These are phyloP conservation scores for Nowickia ferox DNA, from an alignment of 2,888 invertebrate genomes.

Conservation along the genomic window DNA sequence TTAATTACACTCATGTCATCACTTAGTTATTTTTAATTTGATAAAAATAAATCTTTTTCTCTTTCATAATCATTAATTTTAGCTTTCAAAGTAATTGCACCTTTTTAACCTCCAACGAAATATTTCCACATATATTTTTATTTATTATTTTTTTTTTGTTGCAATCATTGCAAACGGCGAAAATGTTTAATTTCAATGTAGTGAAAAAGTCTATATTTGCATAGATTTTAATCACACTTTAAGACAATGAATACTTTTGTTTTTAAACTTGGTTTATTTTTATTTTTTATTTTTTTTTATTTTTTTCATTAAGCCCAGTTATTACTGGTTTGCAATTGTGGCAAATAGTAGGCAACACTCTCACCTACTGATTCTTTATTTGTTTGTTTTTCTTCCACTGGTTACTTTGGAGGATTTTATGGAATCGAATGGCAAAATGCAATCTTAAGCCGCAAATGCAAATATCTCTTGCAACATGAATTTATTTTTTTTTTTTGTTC, in stretches of 20 bases:
- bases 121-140: conserved; percentile 61
- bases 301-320: conserved; percentile 53
- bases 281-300: conserved; percentile 1
- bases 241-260: conserved; percentile 66
- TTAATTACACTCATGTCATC: conserved; percentile 50
- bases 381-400: neutral
- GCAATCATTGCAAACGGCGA: conserved; percentile 24
- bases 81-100: conserved; percentile 68
- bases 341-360: conserved; percentile 50
- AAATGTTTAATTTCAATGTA: conserved; percentile 65
- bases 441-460: conserved; percentile 41
- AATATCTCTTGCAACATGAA: conserved; percentile 21
- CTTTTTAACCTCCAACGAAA: conserved; percentile 69
- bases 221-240: conserved; percentile 71
- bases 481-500: conserved; percentile 1
- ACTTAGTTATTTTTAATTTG: conserved; percentile 39
- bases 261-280: conserved; percentile 24
- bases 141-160: neutral
- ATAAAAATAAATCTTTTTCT: conserved; percentile 48
- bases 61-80: conserved; percentile 58
- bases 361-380: conserved; percentile 43
- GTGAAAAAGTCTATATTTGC: conserved; percentile 69
- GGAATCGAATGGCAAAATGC: conserved; percentile 45
- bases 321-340: conserved; percentile 52
- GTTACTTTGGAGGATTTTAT: conserved; percentile 41